Percentiles rank a stretch among this genome's conserved stretches.
phyloP scores from a whole-genome alignment of 64 coral and sea anemone genomes.

The Montipora capricornis region DNA sequence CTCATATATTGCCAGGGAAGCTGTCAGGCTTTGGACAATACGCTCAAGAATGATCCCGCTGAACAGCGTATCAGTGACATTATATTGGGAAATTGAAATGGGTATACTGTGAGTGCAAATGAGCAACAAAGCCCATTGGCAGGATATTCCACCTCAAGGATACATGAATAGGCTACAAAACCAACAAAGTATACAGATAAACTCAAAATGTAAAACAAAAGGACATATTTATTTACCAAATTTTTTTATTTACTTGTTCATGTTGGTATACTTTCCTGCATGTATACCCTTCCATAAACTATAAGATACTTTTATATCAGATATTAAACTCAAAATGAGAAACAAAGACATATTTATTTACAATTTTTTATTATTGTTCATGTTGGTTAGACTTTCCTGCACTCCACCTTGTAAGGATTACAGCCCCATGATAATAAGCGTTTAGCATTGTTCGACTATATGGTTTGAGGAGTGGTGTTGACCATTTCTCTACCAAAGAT shows the following conservation, averaged over 20 bases:
- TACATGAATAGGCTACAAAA: no score
- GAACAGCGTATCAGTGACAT: conserved; percentile 45
- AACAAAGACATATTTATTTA: no score
- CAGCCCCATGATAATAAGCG: conserved; percentile 36
- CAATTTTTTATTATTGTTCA: no score
- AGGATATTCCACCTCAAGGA: no score
- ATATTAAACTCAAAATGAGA: no score
- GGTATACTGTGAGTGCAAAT: conserved; percentile 1
- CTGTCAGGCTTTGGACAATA: conserved; percentile 37
- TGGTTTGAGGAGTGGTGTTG: conserved; percentile 33
- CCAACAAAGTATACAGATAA: no score
- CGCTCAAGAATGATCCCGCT: conserved; percentile 47
- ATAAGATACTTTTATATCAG: no score
- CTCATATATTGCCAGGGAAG: conserved; percentile 15
- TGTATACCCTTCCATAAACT: no score
- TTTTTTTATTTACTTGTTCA: background rate
- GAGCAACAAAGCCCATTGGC: background rate
- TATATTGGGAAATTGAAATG: conserved; percentile 32
- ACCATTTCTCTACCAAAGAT: conserved; percentile 48
- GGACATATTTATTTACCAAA: no score
- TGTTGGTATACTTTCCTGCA: background rate
- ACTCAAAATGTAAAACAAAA: no score
- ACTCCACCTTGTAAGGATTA: conserved; percentile 30
- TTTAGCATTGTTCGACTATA: conserved; percentile 45
- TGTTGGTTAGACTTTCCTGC: conserved; percentile 21